Conservation (phyloP, 2,888 invertebrate genomes). For the Drosophila parthenogenetica region DNA sequence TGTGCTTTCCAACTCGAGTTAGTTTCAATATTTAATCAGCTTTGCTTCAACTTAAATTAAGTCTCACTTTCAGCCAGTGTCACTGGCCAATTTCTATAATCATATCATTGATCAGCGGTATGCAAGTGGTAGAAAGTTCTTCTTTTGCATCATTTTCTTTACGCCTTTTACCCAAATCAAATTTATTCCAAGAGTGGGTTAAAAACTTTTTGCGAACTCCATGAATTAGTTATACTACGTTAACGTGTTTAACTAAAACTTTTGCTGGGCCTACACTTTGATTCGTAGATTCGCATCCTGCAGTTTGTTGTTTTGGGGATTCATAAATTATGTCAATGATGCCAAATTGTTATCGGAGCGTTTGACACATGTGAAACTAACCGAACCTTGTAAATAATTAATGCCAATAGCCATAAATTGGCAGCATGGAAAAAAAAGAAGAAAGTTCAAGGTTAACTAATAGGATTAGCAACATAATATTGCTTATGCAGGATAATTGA, state of each 20-base stretch:
- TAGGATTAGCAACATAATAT: conserved; percentile 19
- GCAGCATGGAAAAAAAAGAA: neutral
- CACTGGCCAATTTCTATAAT: conserved; percentile 23
- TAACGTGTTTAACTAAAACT: conserved; percentile 48
- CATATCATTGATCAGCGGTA: conserved; percentile 20
- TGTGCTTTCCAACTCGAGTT: neutral
- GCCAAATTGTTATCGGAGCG: conserved; percentile 70
- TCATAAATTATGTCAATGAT: conserved; percentile 72
- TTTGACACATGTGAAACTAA: conserved; percentile 62
- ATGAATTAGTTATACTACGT: conserved; percentile 48
- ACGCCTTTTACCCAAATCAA: conserved; percentile 45
- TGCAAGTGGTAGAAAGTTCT: neutral
- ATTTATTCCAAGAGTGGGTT: conserved; percentile 8
- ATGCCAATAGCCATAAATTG: conserved; percentile 41
- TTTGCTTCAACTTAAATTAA: too few species aligned
- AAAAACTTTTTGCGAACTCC: conserved; percentile 46
- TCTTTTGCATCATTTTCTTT: neutral
- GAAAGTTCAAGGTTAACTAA: conserved; percentile 56
- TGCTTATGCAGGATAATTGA: conserved; percentile 1
- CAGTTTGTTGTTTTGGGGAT: conserved; percentile 3
- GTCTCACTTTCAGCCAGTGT: neutral
- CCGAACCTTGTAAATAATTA: conserved; percentile 69
- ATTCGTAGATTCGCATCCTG: conserved; percentile 6
- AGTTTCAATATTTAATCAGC: neutral
- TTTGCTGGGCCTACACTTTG: conserved; percentile 26